Conservation (phyloP, 2,113 vertebrate genomes). For the Tragelaphus imberbis region DNA sequence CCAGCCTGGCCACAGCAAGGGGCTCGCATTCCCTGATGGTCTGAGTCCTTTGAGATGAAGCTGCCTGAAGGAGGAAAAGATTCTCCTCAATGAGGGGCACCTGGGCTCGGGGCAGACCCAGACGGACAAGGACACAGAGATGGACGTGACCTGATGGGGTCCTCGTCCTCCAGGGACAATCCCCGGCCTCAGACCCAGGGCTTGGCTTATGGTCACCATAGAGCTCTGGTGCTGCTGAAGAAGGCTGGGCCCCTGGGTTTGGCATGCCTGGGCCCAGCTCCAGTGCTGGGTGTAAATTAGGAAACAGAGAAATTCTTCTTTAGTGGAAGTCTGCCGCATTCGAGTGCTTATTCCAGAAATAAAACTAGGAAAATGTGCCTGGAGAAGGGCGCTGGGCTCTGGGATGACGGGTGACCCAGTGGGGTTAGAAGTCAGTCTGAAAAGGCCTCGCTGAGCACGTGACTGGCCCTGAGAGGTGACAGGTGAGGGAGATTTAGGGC, state of each 20-base stretch:
- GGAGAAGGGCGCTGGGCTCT: background rate
- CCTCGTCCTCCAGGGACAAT: background rate
- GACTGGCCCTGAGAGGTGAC: rapidly evolving
- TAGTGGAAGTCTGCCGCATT: background rate
- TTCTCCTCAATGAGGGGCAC: background rate
- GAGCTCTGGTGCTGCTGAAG: background rate
- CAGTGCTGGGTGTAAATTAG: background rate
- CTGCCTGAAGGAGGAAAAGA: background rate
- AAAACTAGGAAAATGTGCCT: background rate
- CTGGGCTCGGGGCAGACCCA: background rate
- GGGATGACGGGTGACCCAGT: background rate
- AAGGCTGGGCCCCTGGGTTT: too few relatives aligned
- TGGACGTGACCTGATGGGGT: rapidly evolving
- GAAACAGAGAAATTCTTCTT: background rate
- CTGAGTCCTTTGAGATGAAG: background rate
- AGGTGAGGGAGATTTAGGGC: background rate
- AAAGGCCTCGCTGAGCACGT: background rate
- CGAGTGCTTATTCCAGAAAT: background rate
- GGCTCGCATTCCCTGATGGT: too few relatives aligned
- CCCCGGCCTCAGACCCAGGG: background rate
- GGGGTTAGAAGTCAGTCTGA: background rate
- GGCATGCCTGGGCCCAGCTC: background rate
- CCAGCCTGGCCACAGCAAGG: background rate
- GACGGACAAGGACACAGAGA: rapidly evolving
- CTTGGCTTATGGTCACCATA: rapidly evolving